Base-by-base conservation (phyloP, 2,888 invertebrate genomes). In the Liopterus haemorrhoidalis region DNA sequence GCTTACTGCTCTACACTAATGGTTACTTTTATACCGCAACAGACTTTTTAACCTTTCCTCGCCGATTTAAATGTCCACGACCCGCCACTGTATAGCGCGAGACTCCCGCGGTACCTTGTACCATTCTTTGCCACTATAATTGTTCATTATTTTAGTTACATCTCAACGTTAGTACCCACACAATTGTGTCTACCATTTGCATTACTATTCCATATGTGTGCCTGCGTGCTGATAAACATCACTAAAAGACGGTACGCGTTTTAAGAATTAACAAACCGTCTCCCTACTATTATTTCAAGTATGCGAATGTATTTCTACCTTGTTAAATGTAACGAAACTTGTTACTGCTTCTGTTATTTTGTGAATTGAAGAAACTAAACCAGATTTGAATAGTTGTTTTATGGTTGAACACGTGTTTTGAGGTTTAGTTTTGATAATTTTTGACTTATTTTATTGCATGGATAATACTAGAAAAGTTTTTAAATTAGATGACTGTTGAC, bases 111-210 rank as follows among this genome's bases (percentile, higher is more conserved):
- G 24, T 22, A 22, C 9, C 6, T 22, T 22, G 24, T 22, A 8
- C 6, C 24, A 9, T 8, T 9, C 6, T 22, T 6, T 22, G n/a
- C 9, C 24, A 22, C 8, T 38, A 38, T 48, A 48, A 48, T 48
- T 48, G 48, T 48, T 44, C 48, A 48, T 48, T 48, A 48, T 48
- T 48, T 48, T 33, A 48, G 39, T 35, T 33, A 39, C 33, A 30
- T 28, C 42, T 19, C 35, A 25, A 28, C 41, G 41, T 20, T 20
- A 22, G 41, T 63, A 60, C 62, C 63, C 62, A 61, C 64, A 66
- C 65, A 66, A 65, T 66, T 65, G 65, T 64, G 63, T 61, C 62
- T 59, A 59, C 63, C 66, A 66, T 67, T 67, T 67, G 66, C 66
- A 67, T 67, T 66, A 67, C 64, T 64, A 66, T 66, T 66, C 66